Evolutionary conservation across 2,797 vertebrate species (phyloP), one percentile per base, ranked within the genome.

Genomic region (Coregonus suidteri): DNA sequence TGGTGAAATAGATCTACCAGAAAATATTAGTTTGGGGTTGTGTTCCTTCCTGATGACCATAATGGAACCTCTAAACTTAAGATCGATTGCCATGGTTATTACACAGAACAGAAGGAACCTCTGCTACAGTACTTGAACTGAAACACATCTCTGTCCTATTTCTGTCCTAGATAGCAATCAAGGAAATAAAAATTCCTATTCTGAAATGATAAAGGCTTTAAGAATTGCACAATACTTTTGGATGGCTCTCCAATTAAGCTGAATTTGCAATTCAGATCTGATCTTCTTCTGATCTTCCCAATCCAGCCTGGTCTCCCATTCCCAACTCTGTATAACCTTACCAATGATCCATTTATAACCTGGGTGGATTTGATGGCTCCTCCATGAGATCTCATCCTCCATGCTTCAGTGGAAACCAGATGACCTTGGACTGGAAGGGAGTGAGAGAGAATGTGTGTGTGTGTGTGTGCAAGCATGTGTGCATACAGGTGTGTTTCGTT

Each of bases 291-390:
- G 72, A 20, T n/a, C 30, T 67, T 54, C n/a, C 6, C 56, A 59
- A 59, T 59, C 59, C 11, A 0, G 59, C 35, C 14, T 77, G 59
- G 75, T 77, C 76, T 53, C 75, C 25, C 54, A 66, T 75, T 18
- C 15, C 41, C 6, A 14, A 67, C 78, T 66, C 78, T 20, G 75
- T 83, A 68, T 89, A 84, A 75, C 77, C 72, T 88, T 76, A 82
- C 83, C 77, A 67, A 66, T 16, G 20, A 81, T 82, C 77, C 77
- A 82, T 79, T 86, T 82, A 78, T 81, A 74, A 82, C 81, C 73
- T 5, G 41, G 66, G 82, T 16, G 14, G 16, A 16, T 67, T 52
- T 37, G 31, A 77, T 71, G 67, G 64, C 54, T 64, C 37, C 75
- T 25, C 35, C 31, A 64, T 20, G 7, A 4, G 25, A 51, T 34